phyloP scores from a whole-genome alignment of 2,888 invertebrate genomes.

The Physocephala rufipes region DNA sequence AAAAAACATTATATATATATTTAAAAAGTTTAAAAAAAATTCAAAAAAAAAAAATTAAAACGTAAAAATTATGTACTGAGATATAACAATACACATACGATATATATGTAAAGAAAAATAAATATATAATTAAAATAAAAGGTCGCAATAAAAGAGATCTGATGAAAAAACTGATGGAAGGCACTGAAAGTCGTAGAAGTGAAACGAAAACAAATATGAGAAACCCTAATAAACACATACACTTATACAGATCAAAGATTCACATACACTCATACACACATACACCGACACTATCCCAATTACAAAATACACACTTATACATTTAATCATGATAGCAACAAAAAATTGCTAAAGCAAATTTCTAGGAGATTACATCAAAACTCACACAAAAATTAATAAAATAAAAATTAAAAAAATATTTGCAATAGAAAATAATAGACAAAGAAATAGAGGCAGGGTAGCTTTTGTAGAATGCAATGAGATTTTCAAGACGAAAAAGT shows the following conservation, averaged over 20 bases:
- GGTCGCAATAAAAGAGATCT: neutral
- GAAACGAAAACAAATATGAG: no score
- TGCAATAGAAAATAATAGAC: neutral
- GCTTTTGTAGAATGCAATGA: neutral
- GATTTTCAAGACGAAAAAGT: neutral
- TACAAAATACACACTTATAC: neutral
- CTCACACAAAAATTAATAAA: neutral
- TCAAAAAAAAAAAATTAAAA: neutral
- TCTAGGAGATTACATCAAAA: neutral
- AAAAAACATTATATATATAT: constrained; percentile 5
- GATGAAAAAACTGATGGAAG: neutral
- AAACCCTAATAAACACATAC: neutral
- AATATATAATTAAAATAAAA: neutral
- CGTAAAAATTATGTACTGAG: no score
- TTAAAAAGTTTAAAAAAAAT: constrained; percentile 8
- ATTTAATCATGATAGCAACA: neutral
- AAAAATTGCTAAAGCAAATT: neutral
- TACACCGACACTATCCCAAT: neutral
- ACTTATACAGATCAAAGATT: neutral
- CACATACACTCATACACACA: neutral
- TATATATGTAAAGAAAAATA: neutral
- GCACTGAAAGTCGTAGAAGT: neutral
- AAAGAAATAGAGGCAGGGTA: neutral
- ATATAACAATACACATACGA: neutral
- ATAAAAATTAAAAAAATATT: neutral